Evolutionary conservation across 2,113 vertebrate species (phyloP).

Genomic region (Xiphophorus hellerii): DNA sequence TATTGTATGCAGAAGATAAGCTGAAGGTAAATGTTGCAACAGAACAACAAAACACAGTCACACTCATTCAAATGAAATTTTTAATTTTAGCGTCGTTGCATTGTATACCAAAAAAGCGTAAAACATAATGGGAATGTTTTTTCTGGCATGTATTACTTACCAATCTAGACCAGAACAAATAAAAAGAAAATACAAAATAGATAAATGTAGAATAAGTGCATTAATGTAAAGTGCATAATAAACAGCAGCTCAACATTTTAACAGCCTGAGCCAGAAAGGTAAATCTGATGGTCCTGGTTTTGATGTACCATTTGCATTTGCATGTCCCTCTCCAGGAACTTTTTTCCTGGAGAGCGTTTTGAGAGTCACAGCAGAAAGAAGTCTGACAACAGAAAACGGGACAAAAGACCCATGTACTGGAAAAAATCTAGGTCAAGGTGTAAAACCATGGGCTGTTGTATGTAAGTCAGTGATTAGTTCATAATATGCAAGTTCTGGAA

Average conservation of each 20-base stretch:
- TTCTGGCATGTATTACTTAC: background rate
- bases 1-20: constrained; percentile 36
- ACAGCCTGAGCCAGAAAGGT: background rate
- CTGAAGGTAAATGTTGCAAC: constrained; percentile 13
- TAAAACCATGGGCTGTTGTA: background rate
- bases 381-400: background rate
- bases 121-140: background rate
- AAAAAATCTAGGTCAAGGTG: background rate
- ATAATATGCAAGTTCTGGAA: background rate
- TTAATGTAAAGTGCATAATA: background rate
- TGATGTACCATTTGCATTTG: background rate
- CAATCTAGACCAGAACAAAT: background rate
- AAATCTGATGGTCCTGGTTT: background rate
- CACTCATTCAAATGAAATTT: background rate
- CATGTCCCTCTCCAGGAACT: too few species aligned
- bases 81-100: background rate
- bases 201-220: background rate
- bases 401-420: background rate
- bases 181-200: background rate
- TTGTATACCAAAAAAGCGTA: background rate
- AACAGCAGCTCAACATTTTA: background rate
- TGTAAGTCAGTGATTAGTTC: background rate
- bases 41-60: background rate
- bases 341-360: background rate
- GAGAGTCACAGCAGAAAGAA: background rate